A percentile compares a stretch with the other conserved stretches of the same genome.
Evolutionary conservation across 30 jellyfish, hydroid and myxozoan species (phyloP).

Genomic region (Chrysaora quinquecirrha): DNA sequence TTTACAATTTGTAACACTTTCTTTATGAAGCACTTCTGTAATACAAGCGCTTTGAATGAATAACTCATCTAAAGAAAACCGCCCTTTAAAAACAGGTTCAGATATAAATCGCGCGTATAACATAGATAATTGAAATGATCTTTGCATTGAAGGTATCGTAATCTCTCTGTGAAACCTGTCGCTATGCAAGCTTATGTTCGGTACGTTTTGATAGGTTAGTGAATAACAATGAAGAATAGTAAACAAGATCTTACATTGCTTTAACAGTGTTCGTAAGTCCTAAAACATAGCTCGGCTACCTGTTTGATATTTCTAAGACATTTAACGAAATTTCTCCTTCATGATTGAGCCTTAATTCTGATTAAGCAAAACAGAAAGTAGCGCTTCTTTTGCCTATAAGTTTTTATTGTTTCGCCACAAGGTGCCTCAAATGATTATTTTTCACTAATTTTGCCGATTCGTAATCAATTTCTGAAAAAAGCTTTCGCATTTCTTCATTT

Average conservation of each 20-base stretch:
- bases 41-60: slow-evolving; percentile 5
- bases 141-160: slow-evolving; percentile 37
- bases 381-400: neutral
- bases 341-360: neutral
- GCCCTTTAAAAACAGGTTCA: neutral
- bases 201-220: slow-evolving; percentile 61
- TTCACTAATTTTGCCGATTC: neutral
- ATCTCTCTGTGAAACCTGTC: slow-evolving; percentile 11
- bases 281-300: slow-evolving; percentile 25
- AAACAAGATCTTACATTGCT: slow-evolving; percentile 36
- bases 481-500: too few relatives aligned
- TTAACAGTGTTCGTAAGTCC: slow-evolving; percentile 43
- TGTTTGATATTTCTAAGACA: slow-evolving; percentile 12
- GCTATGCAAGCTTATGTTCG: slow-evolving; percentile 43
- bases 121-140: slow-evolving; percentile 31
- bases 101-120: neutral
- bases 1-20: neutral
- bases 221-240: slow-evolving; percentile 30
- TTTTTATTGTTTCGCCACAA: neutral
- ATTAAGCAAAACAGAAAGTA: neutral
- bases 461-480: too few relatives aligned
- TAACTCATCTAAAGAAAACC: neutral
- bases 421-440: neutral
- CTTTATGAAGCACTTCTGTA: neutral
- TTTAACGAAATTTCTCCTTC: neutral